Evolutionary conservation across 2,797 vertebrate genomes (phyloP), one percentile per base, ranked within the genome.

Genomic region (Poecile montanus): DNA sequence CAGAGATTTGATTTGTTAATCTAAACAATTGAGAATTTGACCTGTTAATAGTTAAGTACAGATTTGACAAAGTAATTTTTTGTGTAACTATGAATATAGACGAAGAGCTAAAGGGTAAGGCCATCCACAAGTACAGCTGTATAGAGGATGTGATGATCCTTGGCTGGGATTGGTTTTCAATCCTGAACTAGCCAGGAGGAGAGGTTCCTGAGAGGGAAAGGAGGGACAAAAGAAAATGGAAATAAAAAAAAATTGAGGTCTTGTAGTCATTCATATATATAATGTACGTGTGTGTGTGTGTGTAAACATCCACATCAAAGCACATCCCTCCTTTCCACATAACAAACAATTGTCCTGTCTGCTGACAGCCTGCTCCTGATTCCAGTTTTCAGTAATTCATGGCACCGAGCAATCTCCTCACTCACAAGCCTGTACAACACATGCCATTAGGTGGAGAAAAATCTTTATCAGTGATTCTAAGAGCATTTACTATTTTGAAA

Each of bases 61-160:
- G n/a, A n/a, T n/a, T n/a, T n/a, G n/a, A n/a, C n/a, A n/a, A n/a
- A n/a, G n/a, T n/a, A n/a, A n/a, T n/a, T n/a, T n/a, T n/a, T n/a
- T n/a, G n/a, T n/a, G n/a, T n/a, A n/a, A n/a, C n/a, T n/a, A n/a
- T n/a, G 2, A n/a, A 48, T 8, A 22, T 6, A 27, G 82, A 71
- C 8, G 7, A 15, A 60, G 53, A 68, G 17, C 6, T 44, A 3
- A 56, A 82, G 26, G 36, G 5, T n/a, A n/a, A 60, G 54, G 40
- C 16, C 27, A 50, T 4, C 36, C 50, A 56, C 21, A 12, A 47
- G 22, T 27, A 56, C 22, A 34, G 26, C 32, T 56, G 7, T 21
- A 13, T 0, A 10, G 15, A 3, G 27, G 4, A 42, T 2, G 1
- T 34, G 26, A 44, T 21, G 30, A 34, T 21, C 20, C 30, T 36